Base-by-base conservation (phyloP, 2,113 vertebrate genomes). In the Malurus melanocephalus region DNA sequence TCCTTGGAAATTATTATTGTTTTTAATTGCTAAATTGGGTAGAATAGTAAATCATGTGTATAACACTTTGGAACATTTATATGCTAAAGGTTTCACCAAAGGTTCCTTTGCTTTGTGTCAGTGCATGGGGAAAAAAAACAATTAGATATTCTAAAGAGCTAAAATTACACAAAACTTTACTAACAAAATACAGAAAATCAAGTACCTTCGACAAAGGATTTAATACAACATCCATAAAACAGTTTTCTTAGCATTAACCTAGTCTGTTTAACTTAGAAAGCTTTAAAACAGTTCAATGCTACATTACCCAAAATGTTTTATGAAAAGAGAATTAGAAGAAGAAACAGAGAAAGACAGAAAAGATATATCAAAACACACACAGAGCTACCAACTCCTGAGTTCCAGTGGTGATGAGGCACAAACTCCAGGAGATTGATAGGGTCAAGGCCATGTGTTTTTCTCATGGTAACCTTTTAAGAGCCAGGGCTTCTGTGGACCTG, bases 11-110 rank as follows among this genome's bases (percentile, higher is more conserved):
- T 90, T 22, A 57, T 87, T 92, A 82, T 80, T 79, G 71, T 77
- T 95, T 97, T 96, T 94, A 95, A 96, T 96, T 91, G 80, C 77
- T 89, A 95, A 96, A 94, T 7, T 96, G 81, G 62, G 80, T 89
- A 94, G 49, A 92, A 95, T 95, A 35, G 35, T 35, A 35, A 35
- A 94, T 93, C 80, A 90, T 76, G 72, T 0, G 11, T 76, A 24
- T 42, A 30, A 74, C 42, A 42, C 8, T 3, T 13, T 20, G 56
- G 24, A 56, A 56, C 10, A 49, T 13, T 20, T 42, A 57, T 49
- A 42, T 21, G 10, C 16, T 56, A 42, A 30, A 24, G 24, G 24
- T 57, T 26, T 24, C 33, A 65, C 30, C 24, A 65, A 11, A 30
- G 7, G 4, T 16, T 74, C 43, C 8, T 21, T 24, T 30, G 19